Evolutionary conservation across 1,140 invertebrate species (phyloP), one percentile per base, ranked within the genome.

Genomic region (Eupristina koningsbergeri): DNA sequence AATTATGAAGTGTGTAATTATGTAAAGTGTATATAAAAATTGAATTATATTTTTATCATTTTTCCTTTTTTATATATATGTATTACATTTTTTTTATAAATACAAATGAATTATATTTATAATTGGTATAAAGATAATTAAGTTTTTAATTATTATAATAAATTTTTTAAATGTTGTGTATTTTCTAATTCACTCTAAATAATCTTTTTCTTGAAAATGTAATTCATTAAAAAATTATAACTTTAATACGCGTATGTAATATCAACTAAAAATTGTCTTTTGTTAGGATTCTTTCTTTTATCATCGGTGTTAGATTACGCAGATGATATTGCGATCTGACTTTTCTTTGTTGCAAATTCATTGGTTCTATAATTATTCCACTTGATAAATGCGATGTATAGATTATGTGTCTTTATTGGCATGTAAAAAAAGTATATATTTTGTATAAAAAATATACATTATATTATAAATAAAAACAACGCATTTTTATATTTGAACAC

Each of bases 221-320:
- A 19, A 36, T 22, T 15, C 34, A 1, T 36, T 19, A n/a, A 1
- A 41, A 9, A 8, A n/a, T 71, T 41, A 22, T 13, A 71, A 6
- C 41, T 71, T 71, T n/a, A 36, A 41, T 41, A 8, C 58, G n/a
- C 36, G 39, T 45, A 63, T 15, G 34, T 41, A 63, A 45, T 78
- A 64, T 63, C 58, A 15, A 11, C 8, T 11, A 36, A 45, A 17
- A 50, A 17, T n/a, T 36, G 73, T 71, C 79, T 74, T 73, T 74
- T 81, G n/a, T 81, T 73, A 61, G 34, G 19, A 80, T 47, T 73
- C 11, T 31, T 50, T 81, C 61, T 61, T 9, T 74, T 64, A n/a
- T 81, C 74, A 75, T 81, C 80, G 50, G 58, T 29, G n/a, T 29
- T 26, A 81, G 80, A 75, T 63, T 75, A 47, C 53, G 29, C 53